A percentile compares a stretch with the other conserved stretches of the same genome.
These are phyloP conservation scores for Heterocephalus glaber DNA, from an alignment of 2,113 vertebrate species.

Conservation along the genomic window DNA sequence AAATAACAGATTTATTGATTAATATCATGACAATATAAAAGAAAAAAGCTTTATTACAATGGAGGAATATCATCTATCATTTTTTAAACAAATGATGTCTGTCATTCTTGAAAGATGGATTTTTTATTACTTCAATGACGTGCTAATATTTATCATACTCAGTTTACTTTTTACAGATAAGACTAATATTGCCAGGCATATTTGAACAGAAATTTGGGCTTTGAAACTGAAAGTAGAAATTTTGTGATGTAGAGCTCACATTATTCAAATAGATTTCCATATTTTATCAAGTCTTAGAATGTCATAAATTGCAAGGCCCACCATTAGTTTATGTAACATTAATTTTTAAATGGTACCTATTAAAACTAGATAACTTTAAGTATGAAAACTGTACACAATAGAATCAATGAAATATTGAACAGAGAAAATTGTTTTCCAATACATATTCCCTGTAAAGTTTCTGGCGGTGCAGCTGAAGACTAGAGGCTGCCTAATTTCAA, in stretches of 20 bases:
- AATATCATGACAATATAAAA: slow-evolving; percentile 7
- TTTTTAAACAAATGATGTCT: slow-evolving; percentile 19
- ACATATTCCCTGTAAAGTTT: neutral
- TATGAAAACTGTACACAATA: neutral
- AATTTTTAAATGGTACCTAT: neutral
- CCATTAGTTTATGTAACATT: neutral
- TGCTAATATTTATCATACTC: slow-evolving; percentile 13
- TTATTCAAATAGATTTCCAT: neutral
- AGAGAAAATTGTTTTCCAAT: neutral
- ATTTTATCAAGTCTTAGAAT: neutral
- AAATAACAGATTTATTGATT: slow-evolving; percentile 16
- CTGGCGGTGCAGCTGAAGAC: neutral
- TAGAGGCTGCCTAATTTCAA: neutral
- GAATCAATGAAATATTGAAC: neutral
- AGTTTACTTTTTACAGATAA: neutral
- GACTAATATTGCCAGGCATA: neutral
- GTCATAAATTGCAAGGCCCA: neutral
- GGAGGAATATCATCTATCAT: neutral
- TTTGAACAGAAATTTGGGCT: neutral
- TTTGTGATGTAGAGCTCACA: neutral
- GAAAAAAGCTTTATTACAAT: neutral
- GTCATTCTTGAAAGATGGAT: slow-evolving; percentile 25
- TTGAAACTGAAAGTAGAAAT: neutral
- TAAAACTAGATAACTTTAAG: neutral
- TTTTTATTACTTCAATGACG: neutral